These are phyloP conservation scores for Dendrolimus pini DNA, from an alignment of 2,888 invertebrate species.

Conservation along the genomic window DNA sequence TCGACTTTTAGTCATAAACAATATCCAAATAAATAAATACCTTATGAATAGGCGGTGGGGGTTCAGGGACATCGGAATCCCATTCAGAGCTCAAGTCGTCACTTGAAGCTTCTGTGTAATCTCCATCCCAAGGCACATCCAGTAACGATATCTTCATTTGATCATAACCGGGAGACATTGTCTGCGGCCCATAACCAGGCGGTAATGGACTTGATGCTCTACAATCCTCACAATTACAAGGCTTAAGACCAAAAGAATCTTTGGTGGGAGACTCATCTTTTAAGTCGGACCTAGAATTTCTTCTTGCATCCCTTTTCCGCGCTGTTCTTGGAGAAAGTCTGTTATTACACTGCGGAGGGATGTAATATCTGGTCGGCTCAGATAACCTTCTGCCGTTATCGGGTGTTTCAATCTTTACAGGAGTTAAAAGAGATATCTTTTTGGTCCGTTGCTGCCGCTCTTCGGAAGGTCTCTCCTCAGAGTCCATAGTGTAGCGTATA, in stretches of 20 bases:
- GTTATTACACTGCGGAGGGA: conserved; percentile 68
- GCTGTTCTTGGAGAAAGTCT: conserved; percentile 63
- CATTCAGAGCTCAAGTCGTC: conserved; percentile 95
- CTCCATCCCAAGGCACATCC: conserved; percentile 84
- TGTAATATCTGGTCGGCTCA: conserved; percentile 60
- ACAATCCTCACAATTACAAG: conserved; percentile 67
- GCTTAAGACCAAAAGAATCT: conserved; percentile 50
- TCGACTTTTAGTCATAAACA: too few relatives aligned
- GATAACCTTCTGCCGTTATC: conserved; percentile 56
- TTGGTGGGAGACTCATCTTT: conserved; percentile 43
- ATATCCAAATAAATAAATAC: conserved; percentile 20
- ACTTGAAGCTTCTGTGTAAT: conserved; percentile 93
- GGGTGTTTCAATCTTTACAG: conserved; percentile 66
- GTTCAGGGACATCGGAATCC: conserved; percentile 88
- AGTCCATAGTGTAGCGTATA: conserved; percentile 68
- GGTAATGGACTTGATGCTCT: conserved; percentile 72
- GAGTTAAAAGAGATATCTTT: conserved; percentile 62
- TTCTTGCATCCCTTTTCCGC: conserved; percentile 52
- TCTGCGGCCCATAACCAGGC: conserved; percentile 61
- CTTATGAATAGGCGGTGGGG: conserved; percentile 58
- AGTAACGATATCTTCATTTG: conserved; percentile 87
- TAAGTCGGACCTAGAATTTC: conserved; percentile 47
- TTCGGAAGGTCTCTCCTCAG: conserved; percentile 47
- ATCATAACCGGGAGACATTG: conserved; percentile 81
- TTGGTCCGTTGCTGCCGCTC: conserved; percentile 53